Conservation (phyloP, 2,888 invertebrate species). For the Plagodis pulveraria region DNA sequence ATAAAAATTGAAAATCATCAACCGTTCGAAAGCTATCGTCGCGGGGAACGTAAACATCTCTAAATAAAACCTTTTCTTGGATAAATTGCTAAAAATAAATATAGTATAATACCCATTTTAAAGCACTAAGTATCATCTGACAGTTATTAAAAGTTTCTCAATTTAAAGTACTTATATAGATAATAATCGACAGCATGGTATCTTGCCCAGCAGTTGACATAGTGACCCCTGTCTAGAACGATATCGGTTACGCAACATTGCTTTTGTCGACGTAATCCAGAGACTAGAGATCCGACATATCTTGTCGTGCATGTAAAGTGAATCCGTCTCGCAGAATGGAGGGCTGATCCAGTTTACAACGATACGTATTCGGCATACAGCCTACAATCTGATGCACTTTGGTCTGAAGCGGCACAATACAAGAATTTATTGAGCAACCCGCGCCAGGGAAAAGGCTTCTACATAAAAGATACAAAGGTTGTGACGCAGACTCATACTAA, state of each 20-base stretch:
- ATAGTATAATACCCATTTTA: no score
- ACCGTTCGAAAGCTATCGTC: no score
- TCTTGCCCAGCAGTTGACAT: slow-evolving; percentile 43
- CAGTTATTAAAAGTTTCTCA: slow-evolving; percentile 31
- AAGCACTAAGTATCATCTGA: slow-evolving; percentile 19
- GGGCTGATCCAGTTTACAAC: slow-evolving; percentile 57
- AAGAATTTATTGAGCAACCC: slow-evolving; percentile 58
- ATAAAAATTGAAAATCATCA: no score
- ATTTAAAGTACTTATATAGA: slow-evolving; percentile 43
- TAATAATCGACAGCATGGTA: slow-evolving; percentile 28
- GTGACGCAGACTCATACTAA: no score
- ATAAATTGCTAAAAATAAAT: no score
- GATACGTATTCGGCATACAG: slow-evolving; percentile 58
- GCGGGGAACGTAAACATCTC: no score
- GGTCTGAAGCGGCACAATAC: slow-evolving; percentile 56
- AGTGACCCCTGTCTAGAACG: slow-evolving; percentile 47
- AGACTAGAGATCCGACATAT: slow-evolving; percentile 28
- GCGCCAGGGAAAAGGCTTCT: slow-evolving; percentile 26
- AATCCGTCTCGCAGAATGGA: slow-evolving; percentile 39
- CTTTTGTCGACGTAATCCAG: slow-evolving; percentile 30
- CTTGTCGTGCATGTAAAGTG: slow-evolving; percentile 34
- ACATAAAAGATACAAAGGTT: no score
- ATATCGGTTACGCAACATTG: slow-evolving; percentile 43
- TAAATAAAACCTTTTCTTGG: no score
- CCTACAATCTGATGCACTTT: slow-evolving; percentile 68